Percentiles rank a stretch among this genome's conserved stretches.
These are phyloP conservation scores for Hippocampus zosterae DNA, from an alignment of 2,113 vertebrate species.

Conservation along the genomic window DNA sequence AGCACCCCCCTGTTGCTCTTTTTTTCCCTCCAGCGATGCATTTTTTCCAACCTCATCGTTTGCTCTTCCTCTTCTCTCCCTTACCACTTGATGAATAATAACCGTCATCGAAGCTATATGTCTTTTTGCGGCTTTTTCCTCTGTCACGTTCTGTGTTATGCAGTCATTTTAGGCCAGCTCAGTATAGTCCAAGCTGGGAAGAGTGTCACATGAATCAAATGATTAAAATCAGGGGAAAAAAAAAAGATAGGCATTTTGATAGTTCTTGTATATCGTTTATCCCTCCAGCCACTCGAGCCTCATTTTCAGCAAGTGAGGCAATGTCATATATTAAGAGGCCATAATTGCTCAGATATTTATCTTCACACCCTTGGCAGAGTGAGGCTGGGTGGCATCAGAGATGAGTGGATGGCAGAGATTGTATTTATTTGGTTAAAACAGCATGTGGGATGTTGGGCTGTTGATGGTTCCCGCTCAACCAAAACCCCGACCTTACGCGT, in stretches of 20 bases:
- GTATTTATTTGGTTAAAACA: slow-evolving; percentile 52
- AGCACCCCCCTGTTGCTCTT: not conserved
- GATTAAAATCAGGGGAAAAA: not conserved
- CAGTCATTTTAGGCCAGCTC: not conserved
- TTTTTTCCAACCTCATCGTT: slow-evolving; percentile 6
- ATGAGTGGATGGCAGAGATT: slow-evolving; percentile 39
- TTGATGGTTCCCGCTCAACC: slow-evolving; percentile 12
- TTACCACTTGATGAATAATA: not conserved
- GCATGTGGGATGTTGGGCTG: slow-evolving; percentile 15
- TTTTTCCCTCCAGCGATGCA: slow-evolving; percentile 1
- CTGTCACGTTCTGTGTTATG: not conserved
- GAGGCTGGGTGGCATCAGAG: slow-evolving; percentile 27
- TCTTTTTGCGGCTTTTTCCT: slow-evolving; percentile 1
- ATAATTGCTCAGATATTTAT: slow-evolving; percentile 53
- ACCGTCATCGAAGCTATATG: slow-evolving; percentile 1
- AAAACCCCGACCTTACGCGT: slow-evolving; percentile 37
- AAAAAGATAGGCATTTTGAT: not conserved
- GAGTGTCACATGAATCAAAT: not conserved
- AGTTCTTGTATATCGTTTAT: not conserved
- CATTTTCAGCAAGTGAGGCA: slow-evolving; percentile 21
- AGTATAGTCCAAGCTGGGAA: not conserved
- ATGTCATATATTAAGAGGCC: slow-evolving; percentile 62
- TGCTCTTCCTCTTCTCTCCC: not conserved
- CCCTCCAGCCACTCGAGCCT: slow-evolving; percentile 2
- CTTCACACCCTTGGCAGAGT: slow-evolving; percentile 30